A percentile compares a stretch with the other conserved stretches of the same genome.
These are phyloP conservation scores for Sialis fuliginosa DNA, from an alignment of 2,888 invertebrate genomes.

Conservation along the genomic window DNA sequence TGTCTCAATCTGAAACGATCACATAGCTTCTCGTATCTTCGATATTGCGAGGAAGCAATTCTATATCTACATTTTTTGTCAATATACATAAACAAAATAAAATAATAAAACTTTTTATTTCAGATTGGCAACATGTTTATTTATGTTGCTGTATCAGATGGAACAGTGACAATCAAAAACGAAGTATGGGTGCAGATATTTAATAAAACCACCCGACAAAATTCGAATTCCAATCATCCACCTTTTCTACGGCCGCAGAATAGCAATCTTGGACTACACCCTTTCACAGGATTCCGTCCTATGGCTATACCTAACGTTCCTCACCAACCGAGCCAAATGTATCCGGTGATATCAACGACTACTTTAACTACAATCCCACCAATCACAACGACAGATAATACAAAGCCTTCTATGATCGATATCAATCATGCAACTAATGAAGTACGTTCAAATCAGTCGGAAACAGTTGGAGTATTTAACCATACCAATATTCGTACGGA, in stretches of 20 bases:
- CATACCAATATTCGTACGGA: too few species aligned
- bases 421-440: background rate
- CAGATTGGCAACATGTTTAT: slow-evolving; percentile 47
- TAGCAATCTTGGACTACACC: too few species aligned
- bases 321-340: slow-evolving; percentile 6
- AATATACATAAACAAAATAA: too few species aligned
- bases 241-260: background rate
- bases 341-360: background rate
- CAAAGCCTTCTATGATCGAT: background rate
- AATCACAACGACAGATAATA: background rate
- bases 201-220: slow-evolving; percentile 20
- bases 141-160: slow-evolving; percentile 50
- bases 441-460: background rate
- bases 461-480: too few species aligned
- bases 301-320: slow-evolving; percentile 1
- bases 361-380: background rate
- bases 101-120: slow-evolving; percentile 15
- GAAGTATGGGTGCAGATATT: slow-evolving; percentile 49
- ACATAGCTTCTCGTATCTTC: too few species aligned
- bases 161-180: slow-evolving; percentile 41
- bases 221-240: background rate
- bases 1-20: too few species aligned
- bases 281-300: slow-evolving; percentile 1
- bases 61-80: too few species aligned
- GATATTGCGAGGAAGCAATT: too few species aligned